These are phyloP conservation scores for Lynx canadensis DNA, from an alignment of 2,113 vertebrate genomes.

Conservation along the genomic window DNA sequence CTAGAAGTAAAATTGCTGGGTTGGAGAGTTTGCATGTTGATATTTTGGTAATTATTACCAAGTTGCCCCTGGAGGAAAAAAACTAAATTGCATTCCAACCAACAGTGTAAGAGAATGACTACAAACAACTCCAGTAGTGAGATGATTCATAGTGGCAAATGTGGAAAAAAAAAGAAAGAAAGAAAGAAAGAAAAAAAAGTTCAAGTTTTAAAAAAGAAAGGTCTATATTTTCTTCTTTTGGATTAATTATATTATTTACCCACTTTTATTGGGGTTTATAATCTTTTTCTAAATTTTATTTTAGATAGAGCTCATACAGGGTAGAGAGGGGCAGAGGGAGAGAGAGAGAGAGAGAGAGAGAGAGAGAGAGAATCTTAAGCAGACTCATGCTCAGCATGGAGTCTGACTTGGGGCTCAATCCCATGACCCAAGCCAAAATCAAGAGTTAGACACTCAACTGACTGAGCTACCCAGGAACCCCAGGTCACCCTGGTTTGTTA, in stretches of 20 bases:
- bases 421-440: too few species aligned
- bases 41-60: slow-evolving; percentile 52
- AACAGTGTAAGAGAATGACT: not conserved
- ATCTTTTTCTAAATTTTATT: not conserved
- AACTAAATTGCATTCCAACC: not conserved
- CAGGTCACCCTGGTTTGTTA: not conserved
- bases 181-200: not conserved
- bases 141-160: not conserved
- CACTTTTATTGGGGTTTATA: slow-evolving; percentile 20
- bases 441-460: too few species aligned
- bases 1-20: not conserved
- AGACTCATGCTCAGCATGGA: too few species aligned
- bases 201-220: not conserved
- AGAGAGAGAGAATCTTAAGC: too few species aligned
- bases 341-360: too few species aligned
- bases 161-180: not conserved
- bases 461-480: too few species aligned
- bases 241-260: not conserved
- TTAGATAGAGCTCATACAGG: too few species aligned
- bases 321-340: too few species aligned
- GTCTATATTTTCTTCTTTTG: not conserved
- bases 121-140: not conserved
- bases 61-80: not conserved
- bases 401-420: too few species aligned
- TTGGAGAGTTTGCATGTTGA: not conserved